Percentiles rank a stretch among this genome's conserved stretches.
These are phyloP conservation scores for Cylas formicarius DNA, from an alignment of 1,140 invertebrate genomes.

Conservation along the genomic window DNA sequence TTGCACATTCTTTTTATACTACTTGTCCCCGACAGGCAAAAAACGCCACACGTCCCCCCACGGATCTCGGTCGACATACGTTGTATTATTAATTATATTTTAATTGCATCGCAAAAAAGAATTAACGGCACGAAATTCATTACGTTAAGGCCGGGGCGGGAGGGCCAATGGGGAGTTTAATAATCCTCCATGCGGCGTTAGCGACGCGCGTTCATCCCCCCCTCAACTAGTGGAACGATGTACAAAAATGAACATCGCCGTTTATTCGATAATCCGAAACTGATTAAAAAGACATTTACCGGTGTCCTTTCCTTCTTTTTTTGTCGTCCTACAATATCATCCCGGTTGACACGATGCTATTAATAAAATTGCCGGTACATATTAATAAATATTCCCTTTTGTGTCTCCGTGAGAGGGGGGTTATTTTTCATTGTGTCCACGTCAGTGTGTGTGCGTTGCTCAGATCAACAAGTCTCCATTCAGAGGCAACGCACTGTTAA, in stretches of 20 bases:
- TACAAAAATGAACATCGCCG: conserved; percentile 12
- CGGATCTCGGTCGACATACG: no score
- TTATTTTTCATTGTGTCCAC: conserved; percentile 11
- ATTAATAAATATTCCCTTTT: conserved; percentile 30
- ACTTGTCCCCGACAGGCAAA: no score
- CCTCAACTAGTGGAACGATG: conserved; percentile 1
- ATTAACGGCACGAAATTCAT: no score
- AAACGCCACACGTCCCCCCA: no score
- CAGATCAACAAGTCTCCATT: conserved; percentile 39
- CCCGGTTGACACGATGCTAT: conserved; percentile 15
- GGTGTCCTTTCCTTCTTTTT: conserved; percentile 3
- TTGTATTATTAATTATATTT: no score
- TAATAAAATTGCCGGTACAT: conserved; percentile 14
- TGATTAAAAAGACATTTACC: conserved; percentile 25
- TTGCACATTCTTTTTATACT: no score
- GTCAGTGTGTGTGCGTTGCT: conserved; percentile 29
- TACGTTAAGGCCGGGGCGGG: no score
- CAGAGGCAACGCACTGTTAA: conserved; percentile 28
- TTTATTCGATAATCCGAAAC: conserved; percentile 26
- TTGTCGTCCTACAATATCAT: conserved; percentile 6
- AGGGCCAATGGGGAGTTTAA: no score
- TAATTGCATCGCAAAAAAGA: no score
- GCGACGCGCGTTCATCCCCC: no score
- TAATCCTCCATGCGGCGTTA: no score
- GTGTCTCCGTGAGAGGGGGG: conserved; percentile 3